Evolutionary conservation across 2,888 invertebrate genomes (phyloP).

Genomic region (Drosophila eohydei): DNA sequence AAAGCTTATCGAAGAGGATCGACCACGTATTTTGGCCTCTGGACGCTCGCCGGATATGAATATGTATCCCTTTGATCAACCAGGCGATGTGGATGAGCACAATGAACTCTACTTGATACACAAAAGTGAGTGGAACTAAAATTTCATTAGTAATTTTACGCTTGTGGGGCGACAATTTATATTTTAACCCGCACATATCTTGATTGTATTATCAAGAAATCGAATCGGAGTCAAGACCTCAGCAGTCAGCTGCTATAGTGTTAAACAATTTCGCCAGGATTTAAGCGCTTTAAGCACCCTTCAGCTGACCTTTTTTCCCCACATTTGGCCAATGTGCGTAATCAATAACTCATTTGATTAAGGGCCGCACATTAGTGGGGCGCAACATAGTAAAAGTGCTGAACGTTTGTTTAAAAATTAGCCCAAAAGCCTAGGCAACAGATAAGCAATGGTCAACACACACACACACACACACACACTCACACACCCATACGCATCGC

Average conservation of each 20-base stretch:
- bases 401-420: constrained; percentile 71
- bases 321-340: constrained; percentile 28
- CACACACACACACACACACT: constrained; percentile 23
- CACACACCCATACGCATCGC: constrained; percentile 12
- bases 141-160: not conserved
- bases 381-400: constrained; percentile 43
- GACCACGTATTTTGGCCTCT: constrained; percentile 84
- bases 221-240: not conserved
- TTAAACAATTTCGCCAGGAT: constrained; percentile 5
- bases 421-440: constrained; percentile 37
- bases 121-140: constrained; percentile 75
- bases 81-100: constrained; percentile 80
- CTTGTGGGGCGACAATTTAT: not conserved
- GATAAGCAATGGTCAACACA: constrained; percentile 49
- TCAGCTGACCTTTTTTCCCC: constrained; percentile 6
- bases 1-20: constrained; percentile 84
- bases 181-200: not conserved
- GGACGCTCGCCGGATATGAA: constrained; percentile 84
- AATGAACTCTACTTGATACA: constrained; percentile 83
- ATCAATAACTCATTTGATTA: constrained; percentile 78
- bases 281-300: constrained; percentile 8
- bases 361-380: constrained; percentile 64
- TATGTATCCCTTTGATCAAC: constrained; percentile 84
- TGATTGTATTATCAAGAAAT: not conserved
- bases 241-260: not conserved